Conservation (phyloP, 1,140 invertebrate genomes). For the Hycleus cichorii region DNA sequence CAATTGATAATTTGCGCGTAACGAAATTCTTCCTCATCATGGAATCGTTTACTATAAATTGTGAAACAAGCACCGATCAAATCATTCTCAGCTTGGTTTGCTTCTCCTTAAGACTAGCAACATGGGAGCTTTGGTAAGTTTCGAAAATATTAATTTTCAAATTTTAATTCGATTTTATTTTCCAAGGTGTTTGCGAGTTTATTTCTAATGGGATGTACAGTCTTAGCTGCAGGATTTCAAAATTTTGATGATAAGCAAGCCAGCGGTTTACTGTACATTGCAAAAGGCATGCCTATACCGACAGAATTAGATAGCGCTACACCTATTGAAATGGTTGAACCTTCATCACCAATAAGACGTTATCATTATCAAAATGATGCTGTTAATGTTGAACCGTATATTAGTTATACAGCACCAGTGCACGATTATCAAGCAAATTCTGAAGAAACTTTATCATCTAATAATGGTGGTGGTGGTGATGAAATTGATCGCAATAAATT, state of each 20-base stretch:
- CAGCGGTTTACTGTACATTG: constrained; percentile 3
- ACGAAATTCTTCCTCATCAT: not conserved
- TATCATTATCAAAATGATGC: too few species aligned
- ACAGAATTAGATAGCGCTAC: constrained; percentile 2
- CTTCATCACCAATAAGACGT: too few species aligned
- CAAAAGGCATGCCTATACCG: constrained; percentile 10
- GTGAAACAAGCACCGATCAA: not conserved
- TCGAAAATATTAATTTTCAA: not conserved
- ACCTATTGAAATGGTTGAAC: not conserved
- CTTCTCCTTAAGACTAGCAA: constrained; percentile 14
- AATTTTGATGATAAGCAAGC: too few species aligned
- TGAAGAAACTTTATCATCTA: too few species aligned
- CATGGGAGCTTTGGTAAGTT: constrained; percentile 27
- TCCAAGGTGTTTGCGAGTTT: constrained; percentile 22
- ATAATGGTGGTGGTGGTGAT: too few species aligned
- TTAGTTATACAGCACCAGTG: too few species aligned
- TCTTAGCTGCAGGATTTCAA: too few species aligned
- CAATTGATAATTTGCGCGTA: constrained; percentile 1
- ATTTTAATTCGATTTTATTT: not conserved
- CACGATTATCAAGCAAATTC: too few species aligned
- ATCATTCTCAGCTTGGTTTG: constrained; percentile 17
- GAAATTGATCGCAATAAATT: too few species aligned
- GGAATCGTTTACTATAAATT: constrained; percentile 6
- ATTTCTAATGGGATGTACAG: constrained; percentile 10
- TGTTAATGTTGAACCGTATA: too few species aligned